These are phyloP conservation scores for Metacarcinus magister DNA, from an alignment of 2,888 invertebrate genomes.

Conservation along the genomic window DNA sequence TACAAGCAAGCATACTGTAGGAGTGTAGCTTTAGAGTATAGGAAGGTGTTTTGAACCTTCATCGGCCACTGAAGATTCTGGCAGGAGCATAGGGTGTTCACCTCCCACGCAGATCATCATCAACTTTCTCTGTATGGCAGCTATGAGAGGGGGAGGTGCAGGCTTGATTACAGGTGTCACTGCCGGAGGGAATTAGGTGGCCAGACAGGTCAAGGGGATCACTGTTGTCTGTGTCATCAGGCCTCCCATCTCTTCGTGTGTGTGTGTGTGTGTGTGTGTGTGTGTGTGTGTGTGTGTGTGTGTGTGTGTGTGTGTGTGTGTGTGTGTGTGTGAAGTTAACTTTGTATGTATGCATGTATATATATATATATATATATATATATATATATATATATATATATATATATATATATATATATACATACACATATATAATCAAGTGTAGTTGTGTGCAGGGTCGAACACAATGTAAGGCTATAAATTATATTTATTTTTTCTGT, in stretches of 20 bases:
- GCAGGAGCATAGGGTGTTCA: not conserved
- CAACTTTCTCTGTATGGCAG: conserved; percentile 15
- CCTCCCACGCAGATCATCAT: not conserved
- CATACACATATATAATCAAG: not conserved
- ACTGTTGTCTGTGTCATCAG: conserved; percentile 46
- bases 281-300: not conserved
- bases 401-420: not conserved
- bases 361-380: no score
- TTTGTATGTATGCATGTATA: not conserved
- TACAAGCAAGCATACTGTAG: not conserved
- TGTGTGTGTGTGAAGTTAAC: not conserved
- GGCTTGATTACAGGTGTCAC: conserved; percentile 51
- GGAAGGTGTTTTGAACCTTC: not conserved
- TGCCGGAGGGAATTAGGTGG: conserved; percentile 32
- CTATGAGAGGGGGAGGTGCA: conserved; percentile 51
- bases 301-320: not conserved
- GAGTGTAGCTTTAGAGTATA: not conserved
- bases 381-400: not conserved
- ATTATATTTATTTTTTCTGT: conserved; percentile 49
- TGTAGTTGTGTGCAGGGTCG: not conserved
- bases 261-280: not conserved
- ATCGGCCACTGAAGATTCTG: not conserved
- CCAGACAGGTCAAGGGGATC: conserved; percentile 23
- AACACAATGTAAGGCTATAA: not conserved
- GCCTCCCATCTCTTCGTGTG: conserved; percentile 42